phyloP scores from a whole-genome alignment of 53 echinoderm and acorn worm genomes.

The Echinarachnius parma region DNA sequence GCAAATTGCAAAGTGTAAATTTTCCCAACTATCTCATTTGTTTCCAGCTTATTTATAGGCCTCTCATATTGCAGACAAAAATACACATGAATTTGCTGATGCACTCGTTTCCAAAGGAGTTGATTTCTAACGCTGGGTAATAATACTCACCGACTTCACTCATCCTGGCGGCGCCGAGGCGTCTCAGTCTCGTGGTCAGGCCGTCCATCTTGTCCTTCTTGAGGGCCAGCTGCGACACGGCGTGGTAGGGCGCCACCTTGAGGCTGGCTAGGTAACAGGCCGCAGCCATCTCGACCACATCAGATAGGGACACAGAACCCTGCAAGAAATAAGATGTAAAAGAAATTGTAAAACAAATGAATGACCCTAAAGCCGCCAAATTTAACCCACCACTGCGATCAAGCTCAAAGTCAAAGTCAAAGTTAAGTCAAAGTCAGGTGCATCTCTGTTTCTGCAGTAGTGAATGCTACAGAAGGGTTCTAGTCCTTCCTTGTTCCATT shows the following conservation, averaged over 20 bases:
- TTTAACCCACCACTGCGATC: background rate
- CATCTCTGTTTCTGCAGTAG: no score
- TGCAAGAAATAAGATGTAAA: background rate
- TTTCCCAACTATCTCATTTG: no score
- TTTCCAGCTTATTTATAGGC: no score
- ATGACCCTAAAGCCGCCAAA: background rate
- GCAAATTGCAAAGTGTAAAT: no score
- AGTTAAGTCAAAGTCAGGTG: background rate
- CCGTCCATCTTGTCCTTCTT: slow-evolving; percentile 41
- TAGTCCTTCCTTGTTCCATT: no score
- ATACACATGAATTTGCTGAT: no score
- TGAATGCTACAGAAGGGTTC: no score
- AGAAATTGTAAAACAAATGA: background rate
- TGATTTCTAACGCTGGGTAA: no score
- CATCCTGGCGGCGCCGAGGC: slow-evolving; percentile 64
- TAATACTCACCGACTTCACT: slow-evolving; percentile 86
- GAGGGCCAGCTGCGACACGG: slow-evolving; percentile 16
- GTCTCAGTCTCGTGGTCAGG: slow-evolving; percentile 36
- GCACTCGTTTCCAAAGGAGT: no score
- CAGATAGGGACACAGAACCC: slow-evolving; percentile 67
- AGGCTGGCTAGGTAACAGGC: slow-evolving; percentile 78
- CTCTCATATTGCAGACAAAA: no score
- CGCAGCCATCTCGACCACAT: slow-evolving; percentile 66
- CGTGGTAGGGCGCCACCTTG: slow-evolving; percentile 30
- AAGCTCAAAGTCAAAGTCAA: background rate